Conservation (phyloP, 2,113 vertebrate genomes). For the Sminthopsis crassicaudata region DNA sequence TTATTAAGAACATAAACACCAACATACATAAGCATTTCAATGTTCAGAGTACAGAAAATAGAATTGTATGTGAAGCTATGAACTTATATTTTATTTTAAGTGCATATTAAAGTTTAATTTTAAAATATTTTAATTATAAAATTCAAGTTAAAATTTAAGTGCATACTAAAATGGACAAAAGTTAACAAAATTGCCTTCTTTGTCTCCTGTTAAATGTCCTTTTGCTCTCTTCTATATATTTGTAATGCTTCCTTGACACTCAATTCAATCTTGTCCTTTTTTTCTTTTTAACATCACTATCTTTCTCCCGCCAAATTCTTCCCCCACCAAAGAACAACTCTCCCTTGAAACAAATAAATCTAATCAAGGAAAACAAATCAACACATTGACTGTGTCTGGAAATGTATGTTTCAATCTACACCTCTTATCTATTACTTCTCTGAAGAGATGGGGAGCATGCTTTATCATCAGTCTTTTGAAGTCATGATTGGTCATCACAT, state of each 20-base stretch:
- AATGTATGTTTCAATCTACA: neutral
- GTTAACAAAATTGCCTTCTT: neutral
- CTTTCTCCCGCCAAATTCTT: neutral
- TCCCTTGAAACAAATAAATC: neutral
- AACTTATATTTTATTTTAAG: neutral
- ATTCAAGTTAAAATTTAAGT: neutral
- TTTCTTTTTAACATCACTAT: neutral
- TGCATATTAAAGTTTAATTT: neutral
- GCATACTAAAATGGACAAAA: neutral
- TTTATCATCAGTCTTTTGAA: neutral
- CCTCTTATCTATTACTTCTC: neutral
- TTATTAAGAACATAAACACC: neutral
- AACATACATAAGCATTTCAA: neutral
- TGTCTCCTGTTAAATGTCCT: neutral
- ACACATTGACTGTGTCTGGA: neutral
- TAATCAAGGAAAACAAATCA: conserved; percentile 3
- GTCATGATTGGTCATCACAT: neutral
- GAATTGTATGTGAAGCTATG: neutral
- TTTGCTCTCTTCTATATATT: neutral
- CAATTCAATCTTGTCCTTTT: neutral
- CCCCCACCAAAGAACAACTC: neutral
- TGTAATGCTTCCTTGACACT: neutral
- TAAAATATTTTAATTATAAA: neutral
- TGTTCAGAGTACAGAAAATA: neutral
- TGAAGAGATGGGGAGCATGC: neutral